These are phyloP conservation scores for Drosophila kuntzei DNA, from an alignment of 2,888 invertebrate species.

Conservation along the genomic window DNA sequence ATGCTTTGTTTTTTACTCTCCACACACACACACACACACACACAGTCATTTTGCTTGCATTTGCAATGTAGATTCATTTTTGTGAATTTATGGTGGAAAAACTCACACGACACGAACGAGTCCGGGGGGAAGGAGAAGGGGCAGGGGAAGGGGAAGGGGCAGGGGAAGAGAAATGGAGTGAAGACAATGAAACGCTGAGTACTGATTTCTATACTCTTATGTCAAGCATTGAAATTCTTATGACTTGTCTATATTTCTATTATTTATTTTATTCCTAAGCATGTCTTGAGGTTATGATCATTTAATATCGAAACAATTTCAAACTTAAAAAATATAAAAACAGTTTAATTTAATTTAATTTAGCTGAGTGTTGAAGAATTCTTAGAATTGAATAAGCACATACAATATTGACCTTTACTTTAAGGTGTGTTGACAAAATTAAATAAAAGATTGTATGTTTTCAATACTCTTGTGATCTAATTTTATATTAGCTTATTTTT, in stretches of 20 bases:
- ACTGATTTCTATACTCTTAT: constrained; percentile 15
- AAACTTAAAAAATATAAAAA: no score
- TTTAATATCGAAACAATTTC: not conserved
- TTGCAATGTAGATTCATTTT: constrained; percentile 79
- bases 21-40: constrained; percentile 30
- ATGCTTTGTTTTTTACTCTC: constrained; percentile 63
- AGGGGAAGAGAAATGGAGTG: not conserved
- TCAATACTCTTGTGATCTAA: no score
- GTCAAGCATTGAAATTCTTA: not conserved
- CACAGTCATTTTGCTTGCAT: constrained; percentile 60
- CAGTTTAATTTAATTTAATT: no score
- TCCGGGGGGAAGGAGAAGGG: constrained; percentile 1
- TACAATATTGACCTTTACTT: no score
- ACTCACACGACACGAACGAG: constrained; percentile 55
- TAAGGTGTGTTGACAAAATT: no score
- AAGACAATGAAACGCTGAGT: constrained; percentile 9
- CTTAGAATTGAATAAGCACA: no score
- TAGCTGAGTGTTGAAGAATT: no score
- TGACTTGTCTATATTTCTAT: not conserved
- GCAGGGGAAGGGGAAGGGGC: not conserved
- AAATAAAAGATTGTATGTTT: no score
- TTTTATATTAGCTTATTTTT: no score
- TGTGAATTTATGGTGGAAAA: constrained; percentile 71
- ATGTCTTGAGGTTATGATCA: not conserved
- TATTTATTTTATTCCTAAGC: not conserved